phyloP scores from a whole-genome alignment of 2,888 invertebrate genomes.

The Desoria tigrina region DNA sequence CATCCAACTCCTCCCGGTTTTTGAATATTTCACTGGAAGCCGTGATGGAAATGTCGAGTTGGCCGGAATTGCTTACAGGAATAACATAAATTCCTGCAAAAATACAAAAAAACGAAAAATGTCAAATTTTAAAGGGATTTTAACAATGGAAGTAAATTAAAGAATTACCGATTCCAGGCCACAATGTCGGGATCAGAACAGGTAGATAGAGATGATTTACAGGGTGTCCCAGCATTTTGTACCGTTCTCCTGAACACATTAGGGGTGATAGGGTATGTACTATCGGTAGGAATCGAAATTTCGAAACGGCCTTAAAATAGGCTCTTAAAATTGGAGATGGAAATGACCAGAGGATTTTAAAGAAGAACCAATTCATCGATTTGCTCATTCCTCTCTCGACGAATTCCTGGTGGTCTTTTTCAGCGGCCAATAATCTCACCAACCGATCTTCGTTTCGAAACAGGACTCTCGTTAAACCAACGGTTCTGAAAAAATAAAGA shows the following conservation, averaged over 20 bases:
- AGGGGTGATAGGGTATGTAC: not conserved
- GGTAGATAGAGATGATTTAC: slow-evolving; percentile 20
- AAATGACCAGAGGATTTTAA: not conserved
- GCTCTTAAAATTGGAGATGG: not conserved
- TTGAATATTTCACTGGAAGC: slow-evolving; percentile 11
- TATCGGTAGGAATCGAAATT: not conserved
- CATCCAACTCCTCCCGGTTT: slow-evolving; percentile 13
- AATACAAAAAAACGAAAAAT: too few relatives aligned
- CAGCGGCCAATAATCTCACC: slow-evolving; percentile 7
- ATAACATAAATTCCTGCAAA: slow-evolving; percentile 18
- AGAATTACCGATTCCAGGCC: slow-evolving; percentile 1
- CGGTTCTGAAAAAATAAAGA: slow-evolving; percentile 1
- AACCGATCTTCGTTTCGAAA: slow-evolving; percentile 13
- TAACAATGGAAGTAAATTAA: too few relatives aligned
- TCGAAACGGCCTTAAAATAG: too few relatives aligned
- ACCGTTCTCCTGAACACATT: not conserved
- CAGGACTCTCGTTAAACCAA: not conserved
- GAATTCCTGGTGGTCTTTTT: slow-evolving; percentile 5
- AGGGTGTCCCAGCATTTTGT: slow-evolving; percentile 8
- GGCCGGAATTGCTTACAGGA: slow-evolving; percentile 18
- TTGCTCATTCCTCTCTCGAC: not conserved
- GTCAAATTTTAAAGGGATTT: too few relatives aligned
- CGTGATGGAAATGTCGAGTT: slow-evolving; percentile 21
- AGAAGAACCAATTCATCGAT: not conserved
- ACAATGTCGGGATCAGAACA: not conserved